Conservation (phyloP, 2,888 invertebrate genomes). For the Drosophila subsilvestris region DNA sequence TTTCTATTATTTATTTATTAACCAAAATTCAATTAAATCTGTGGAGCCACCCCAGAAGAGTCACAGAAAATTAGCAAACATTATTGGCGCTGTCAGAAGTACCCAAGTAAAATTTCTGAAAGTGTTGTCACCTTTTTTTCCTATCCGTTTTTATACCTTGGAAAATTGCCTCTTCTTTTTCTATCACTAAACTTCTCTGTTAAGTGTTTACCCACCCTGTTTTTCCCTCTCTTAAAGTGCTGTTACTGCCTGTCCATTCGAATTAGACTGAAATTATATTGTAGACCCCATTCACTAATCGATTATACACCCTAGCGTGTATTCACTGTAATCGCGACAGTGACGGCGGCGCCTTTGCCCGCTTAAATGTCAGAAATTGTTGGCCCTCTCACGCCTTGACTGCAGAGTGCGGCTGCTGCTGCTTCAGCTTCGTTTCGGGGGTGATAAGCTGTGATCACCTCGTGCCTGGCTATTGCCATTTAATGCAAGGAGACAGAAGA, state of each 20-base stretch:
- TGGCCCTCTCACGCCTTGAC: slow-evolving; percentile 45
- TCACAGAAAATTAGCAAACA: too few species aligned
- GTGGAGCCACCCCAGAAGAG: too few species aligned
- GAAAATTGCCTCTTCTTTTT: background rate
- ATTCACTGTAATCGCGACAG: background rate
- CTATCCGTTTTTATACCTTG: background rate
- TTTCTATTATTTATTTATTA: too few species aligned
- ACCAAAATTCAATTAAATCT: too few species aligned
- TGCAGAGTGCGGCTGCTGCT: background rate
- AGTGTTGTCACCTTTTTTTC: background rate
- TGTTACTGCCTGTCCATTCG: too few species aligned
- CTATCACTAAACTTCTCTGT: accelerated
- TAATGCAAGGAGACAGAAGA: slow-evolving; percentile 22
- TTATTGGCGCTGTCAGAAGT: background rate
- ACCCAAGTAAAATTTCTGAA: background rate
- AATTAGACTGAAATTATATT: too few species aligned
- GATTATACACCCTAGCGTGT: background rate
- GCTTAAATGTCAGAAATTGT: slow-evolving; percentile 70
- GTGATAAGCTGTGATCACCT: slow-evolving; percentile 44
- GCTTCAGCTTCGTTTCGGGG: background rate
- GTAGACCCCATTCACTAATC: too few species aligned
- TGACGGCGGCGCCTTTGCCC: slow-evolving; percentile 66
- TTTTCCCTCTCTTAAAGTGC: too few species aligned
- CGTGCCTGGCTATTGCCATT: slow-evolving; percentile 39
- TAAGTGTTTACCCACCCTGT: background rate